Base-by-base conservation (phyloP, 2,888 invertebrate species). In the Caenorhabditis panamensis region DNA sequence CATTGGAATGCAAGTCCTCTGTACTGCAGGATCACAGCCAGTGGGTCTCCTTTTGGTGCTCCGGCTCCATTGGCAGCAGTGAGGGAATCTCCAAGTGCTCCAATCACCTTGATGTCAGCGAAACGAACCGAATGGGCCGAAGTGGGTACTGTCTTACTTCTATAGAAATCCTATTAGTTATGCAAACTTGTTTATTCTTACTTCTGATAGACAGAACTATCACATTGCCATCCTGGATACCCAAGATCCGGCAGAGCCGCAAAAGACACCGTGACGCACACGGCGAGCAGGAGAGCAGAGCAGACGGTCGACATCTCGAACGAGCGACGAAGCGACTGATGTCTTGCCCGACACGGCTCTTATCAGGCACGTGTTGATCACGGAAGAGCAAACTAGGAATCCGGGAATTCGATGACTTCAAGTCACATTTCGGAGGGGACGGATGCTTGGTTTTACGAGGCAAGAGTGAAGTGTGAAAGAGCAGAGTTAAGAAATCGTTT, bases 141-240 rank as follows among this genome's bases (percentile, higher is more conserved):
- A 1, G 82, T 82, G 0, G 87, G 97, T 8, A 82, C 68, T 28
- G 56, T 75, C 11, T 73, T 58, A 41, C 84, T 85, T 58, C 85
- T 87, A 31, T 9, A 31, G 37, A 41, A 81, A 59, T 16, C 9
- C 16, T 26, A 13, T 37, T 41, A 22, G 2, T 37, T 18, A n/a
- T 20, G n/a, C n/a, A n/a, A n/a, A n/a, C n/a, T n/a, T n/a, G n/a
- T n/a, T n/a, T n/a, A n/a, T 5, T 54, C 71, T 24, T n/a, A 77
- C 68, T 77, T 63, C 49, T 69, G 58, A 61, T 69, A 73, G 22
- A 83, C 20, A 24, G 73, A 76, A 1, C 22, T 18, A 69, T 79
- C 82, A 47, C 86, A 86, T 9, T 51, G 82, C 85, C 85, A 86
- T 67, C 80, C 80, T 0, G 86, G 85, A 54, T 79, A 78, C 9